Percentiles rank a stretch among this genome's conserved stretches.
Evolutionary conservation across 1,140 invertebrate species (phyloP).

Genomic region (Anastrepha obliqua): DNA sequence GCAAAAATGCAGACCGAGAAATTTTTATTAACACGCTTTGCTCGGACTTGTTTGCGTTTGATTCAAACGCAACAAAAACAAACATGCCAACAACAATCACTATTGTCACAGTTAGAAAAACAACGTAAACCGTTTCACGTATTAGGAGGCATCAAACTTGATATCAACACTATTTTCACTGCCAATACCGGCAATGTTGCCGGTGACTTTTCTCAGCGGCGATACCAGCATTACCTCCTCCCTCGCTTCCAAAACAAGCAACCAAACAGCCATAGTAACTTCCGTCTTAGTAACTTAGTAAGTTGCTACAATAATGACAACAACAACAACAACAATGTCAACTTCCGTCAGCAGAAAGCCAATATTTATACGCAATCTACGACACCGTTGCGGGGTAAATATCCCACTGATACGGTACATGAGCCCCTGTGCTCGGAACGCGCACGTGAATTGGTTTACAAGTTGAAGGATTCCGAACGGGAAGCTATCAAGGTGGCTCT

Average conservation of each 20-base stretch:
- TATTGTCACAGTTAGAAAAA: constrained; percentile 21
- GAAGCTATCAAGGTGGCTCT: constrained; percentile 79
- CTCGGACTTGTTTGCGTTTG: constrained; percentile 14
- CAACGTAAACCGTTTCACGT: neutral
- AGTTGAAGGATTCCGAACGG: constrained; percentile 82
- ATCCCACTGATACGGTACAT: constrained; percentile 13
- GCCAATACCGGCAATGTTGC: neutral
- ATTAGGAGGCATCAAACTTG: neutral
- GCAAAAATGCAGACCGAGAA: constrained; percentile 1
- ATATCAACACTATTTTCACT: neutral
- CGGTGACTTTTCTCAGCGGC: neutral
- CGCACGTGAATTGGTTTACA: constrained; percentile 81
- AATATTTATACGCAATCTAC: constrained; percentile 47
- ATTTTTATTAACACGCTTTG: neutral
- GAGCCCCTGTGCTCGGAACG: constrained; percentile 75
- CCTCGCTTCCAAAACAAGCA: neutral
- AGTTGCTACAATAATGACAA: too few relatives aligned
- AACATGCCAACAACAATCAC: neutral
- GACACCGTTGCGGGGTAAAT: neutral
- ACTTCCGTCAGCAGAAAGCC: neutral
- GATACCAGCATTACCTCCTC: neutral
- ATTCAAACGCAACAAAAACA: neutral
- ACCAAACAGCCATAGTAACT: neutral
- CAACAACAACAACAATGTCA: too few relatives aligned
- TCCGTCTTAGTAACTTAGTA: neutral